Evolutionary conservation across 2,113 vertebrate species (phyloP).

Genomic region (Sialia sialis): DNA sequence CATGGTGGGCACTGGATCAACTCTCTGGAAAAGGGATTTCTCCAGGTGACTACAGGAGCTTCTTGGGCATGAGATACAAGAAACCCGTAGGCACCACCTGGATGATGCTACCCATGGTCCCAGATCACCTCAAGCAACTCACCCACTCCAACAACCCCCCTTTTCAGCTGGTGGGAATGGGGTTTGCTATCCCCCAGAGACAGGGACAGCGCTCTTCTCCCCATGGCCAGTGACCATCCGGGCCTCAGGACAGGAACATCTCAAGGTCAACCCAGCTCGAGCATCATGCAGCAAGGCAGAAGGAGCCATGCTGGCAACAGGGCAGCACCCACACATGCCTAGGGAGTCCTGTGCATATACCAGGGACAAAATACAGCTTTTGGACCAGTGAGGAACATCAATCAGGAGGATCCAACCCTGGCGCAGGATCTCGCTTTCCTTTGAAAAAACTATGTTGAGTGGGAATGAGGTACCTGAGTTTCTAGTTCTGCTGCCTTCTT

Average conservation of each 20-base stretch:
- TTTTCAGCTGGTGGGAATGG: not conserved
- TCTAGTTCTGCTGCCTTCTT: not conserved
- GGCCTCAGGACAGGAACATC: not conserved
- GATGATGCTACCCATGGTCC: not conserved
- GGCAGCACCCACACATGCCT: not conserved
- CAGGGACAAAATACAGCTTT: accelerated
- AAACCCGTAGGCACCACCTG: not conserved
- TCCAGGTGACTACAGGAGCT: not conserved
- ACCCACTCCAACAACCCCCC: not conserved
- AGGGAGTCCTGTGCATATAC: too few relatives aligned
- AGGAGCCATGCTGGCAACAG: not conserved
- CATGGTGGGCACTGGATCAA: not conserved
- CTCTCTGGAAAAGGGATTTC: not conserved
- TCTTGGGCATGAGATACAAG: not conserved
- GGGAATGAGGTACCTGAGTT: not conserved
- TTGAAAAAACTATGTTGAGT: not conserved
- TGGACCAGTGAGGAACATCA: not conserved
- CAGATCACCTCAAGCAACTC: not conserved
- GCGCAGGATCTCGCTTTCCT: not conserved
- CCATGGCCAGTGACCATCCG: not conserved
- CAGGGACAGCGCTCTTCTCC: not conserved
- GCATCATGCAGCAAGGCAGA: accelerated
- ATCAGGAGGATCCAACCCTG: not conserved
- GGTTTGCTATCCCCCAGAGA: not conserved
- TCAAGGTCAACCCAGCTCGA: not conserved